Evolutionary conservation across 2,888 invertebrate genomes (phyloP).

Genomic region (Embidobia sp.): DNA sequence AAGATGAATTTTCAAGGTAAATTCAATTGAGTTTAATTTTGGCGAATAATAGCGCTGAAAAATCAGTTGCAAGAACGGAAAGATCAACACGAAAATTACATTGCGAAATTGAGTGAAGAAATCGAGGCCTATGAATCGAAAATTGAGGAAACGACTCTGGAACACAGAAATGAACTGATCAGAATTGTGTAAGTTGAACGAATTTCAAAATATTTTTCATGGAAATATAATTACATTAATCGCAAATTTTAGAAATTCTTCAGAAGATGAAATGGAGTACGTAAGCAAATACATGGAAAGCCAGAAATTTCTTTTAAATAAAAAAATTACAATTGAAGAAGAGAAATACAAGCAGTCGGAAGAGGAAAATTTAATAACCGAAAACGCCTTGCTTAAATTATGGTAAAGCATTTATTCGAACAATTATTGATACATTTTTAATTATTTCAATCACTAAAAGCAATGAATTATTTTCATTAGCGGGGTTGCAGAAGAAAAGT

Average conservation of each 20-base stretch:
- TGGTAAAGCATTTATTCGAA: constrained; percentile 13
- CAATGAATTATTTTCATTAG: constrained; percentile 58
- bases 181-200: constrained; percentile 16
- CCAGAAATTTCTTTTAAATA: constrained; percentile 7
- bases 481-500: constrained; percentile 62
- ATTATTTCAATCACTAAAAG: background rate
- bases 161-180: constrained; percentile 11
- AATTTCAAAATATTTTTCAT: no score
- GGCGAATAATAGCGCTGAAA: constrained; percentile 22
- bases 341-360: background rate
- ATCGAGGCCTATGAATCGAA: constrained; percentile 15
- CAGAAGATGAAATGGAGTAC: constrained; percentile 34
- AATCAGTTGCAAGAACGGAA: constrained; percentile 21
- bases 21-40: no score
- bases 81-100: constrained; percentile 3
- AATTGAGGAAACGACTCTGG: background rate
- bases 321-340: constrained; percentile 19
- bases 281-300: constrained; percentile 7
- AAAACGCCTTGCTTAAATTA: constrained; percentile 4
- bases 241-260: constrained; percentile 3
- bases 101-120: constrained; percentile 14
- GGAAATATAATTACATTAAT: no score
- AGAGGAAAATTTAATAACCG: background rate
- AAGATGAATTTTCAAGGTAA: no score
- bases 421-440: no score